A percentile compares a stretch with the other conserved stretches of the same genome.
Conservation (phyloP, 2,888 invertebrate genomes). For the Thymelicus sylvestris region DNA sequence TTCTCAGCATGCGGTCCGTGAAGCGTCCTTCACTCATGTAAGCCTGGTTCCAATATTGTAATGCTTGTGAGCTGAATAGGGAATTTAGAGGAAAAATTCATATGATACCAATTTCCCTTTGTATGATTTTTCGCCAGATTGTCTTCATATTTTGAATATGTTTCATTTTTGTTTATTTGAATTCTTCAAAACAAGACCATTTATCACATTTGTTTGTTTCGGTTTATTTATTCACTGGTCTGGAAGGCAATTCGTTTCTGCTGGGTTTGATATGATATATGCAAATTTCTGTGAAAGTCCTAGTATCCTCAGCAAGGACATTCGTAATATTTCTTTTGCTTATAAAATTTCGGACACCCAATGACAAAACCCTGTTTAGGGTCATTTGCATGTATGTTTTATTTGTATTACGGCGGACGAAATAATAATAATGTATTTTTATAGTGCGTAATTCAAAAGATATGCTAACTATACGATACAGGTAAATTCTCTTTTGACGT, state of each 20-base stretch:
- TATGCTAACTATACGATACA: too few relatives aligned
- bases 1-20: conserved; percentile 62
- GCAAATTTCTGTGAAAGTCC: conserved; percentile 20
- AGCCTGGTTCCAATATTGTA: conserved; percentile 41
- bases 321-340: conserved; percentile 7
- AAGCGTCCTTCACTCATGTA: conserved; percentile 54
- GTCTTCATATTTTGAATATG: conserved; percentile 24
- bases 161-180: conserved; percentile 29
- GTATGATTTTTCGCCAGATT: conserved; percentile 18
- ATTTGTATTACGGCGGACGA: too few relatives aligned
- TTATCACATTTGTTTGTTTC: conserved; percentile 30
- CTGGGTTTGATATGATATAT: conserved; percentile 29
- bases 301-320: neutral
- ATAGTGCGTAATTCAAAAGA: too few relatives aligned
- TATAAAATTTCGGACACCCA: neutral
- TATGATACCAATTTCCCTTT: conserved; percentile 19
- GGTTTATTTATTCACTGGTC: conserved; percentile 32
- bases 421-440: too few relatives aligned
- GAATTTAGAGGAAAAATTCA: conserved; percentile 30
- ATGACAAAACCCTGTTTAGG: neutral
- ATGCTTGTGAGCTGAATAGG: conserved; percentile 19
- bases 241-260: conserved; percentile 25
- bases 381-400: too few relatives aligned
- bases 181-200: conserved; percentile 31
- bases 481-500: too few relatives aligned